Conservation (phyloP, 2,888 invertebrate genomes). For the Drosophila maculinotata region DNA sequence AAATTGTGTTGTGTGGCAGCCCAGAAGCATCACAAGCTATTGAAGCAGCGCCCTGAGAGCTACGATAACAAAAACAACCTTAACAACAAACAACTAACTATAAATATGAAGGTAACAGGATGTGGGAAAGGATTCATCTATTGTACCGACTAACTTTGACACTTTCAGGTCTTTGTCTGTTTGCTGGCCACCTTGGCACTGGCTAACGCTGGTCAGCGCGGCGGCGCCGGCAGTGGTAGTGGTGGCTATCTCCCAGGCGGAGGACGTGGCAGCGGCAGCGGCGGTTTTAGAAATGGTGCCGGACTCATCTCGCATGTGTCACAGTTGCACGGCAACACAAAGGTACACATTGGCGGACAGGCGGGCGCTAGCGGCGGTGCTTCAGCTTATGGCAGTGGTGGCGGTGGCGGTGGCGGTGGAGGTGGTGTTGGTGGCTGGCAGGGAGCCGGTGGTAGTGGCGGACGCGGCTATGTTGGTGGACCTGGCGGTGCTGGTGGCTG, state of each 20-base stretch:
- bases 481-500: conserved; percentile 33
- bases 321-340: conserved; percentile 60
- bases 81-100: conserved; percentile 5
- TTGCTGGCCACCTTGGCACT: conserved; percentile 66
- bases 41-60: conserved; percentile 53
- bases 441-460: not conserved
- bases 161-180: conserved; percentile 66
- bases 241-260: conserved; percentile 60
- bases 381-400: conserved; percentile 51
- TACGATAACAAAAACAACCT: conserved; percentile 31
- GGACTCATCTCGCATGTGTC: conserved; percentile 66
- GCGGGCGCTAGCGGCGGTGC: conserved; percentile 20
- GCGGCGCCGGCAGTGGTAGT: conserved; percentile 47
- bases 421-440: conserved; percentile 12
- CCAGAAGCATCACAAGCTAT: conserved; percentile 65
- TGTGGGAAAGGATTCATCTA: not conserved
- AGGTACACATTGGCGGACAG: conserved; percentile 59
- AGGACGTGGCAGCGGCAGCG: conserved; percentile 43
- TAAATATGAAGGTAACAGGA: conserved; percentile 58
- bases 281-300: conserved; percentile 60
- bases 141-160: not conserved
- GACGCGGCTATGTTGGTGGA: conserved; percentile 7
- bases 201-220: conserved; percentile 66
- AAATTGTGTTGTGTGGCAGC: conserved; percentile 56
- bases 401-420: conserved; percentile 26